Base-by-base conservation (phyloP, 2,113 vertebrate species). In the Colossoma macropomum region DNA sequence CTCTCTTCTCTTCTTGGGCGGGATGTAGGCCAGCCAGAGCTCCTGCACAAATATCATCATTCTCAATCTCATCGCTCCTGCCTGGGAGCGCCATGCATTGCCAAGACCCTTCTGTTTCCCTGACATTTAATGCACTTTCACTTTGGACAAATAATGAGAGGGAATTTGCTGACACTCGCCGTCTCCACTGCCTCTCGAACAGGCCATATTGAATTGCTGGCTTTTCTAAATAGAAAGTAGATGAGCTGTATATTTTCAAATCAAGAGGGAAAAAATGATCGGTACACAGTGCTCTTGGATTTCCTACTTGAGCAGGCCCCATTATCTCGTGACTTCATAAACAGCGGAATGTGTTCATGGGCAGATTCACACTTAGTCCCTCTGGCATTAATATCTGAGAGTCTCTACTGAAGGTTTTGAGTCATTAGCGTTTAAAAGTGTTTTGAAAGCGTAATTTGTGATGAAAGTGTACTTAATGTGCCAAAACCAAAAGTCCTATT, bases 91-190 rank as follows among this genome's bases (percentile, higher is more conserved):
- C 12, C 34, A 62, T 23, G 17, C n/a, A 4, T 45, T 45, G 34
- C 34, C 34, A n/a, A 45, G 34, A 45, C 68, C 34, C 56, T 28
- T 25, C 17, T 62, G 54, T 45, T 80, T 62, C 69, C 34, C 10
- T 80, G 79, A 80, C 79, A 80, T 80, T 72, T 80, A 80, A 62
- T 80, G 69, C 68, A 80, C 52, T 72, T 80, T 72, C 69, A 60
- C 69, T 80, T 73, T 60, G 54, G 79, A 80, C 54, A 48, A 72
- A 80, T 73, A 80, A 80, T 45, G 52, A 45, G 56, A 45, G 25
- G 79, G 32, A 72, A 80, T 80, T 10, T 80, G 78, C 50, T 80
- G 52, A 71, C 34, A 71, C 45, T 25, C 65, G n/a, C 50, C n/a
- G 21, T 54, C 28, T 56, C 4, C 1, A 1, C 48, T 0, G 23